Conservation (phyloP, 2,888 invertebrate species). For the Aporophyla nigra region DNA sequence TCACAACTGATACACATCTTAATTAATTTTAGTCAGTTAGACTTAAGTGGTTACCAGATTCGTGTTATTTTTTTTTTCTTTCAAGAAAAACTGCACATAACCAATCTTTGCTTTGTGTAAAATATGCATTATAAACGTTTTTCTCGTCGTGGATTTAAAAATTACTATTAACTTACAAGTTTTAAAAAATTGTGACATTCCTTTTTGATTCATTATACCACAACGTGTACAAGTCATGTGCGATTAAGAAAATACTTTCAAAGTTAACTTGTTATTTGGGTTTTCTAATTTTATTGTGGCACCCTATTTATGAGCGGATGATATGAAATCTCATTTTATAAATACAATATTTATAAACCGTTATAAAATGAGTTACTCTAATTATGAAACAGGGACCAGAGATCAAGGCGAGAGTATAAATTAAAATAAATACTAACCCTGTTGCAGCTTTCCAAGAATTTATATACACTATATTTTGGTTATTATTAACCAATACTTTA, state of each 20-base stretch:
- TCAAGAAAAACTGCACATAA: constrained; percentile 21
- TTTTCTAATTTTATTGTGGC: constrained; percentile 25
- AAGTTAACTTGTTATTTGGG: constrained; percentile 2
- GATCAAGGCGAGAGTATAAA: constrained; percentile 61
- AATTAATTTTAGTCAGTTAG: constrained; percentile 51
- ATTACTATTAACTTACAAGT: constrained; percentile 26
- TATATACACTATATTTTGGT: constrained; percentile 29
- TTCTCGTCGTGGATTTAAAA: constrained; percentile 39
- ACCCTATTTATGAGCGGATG: constrained; percentile 13
- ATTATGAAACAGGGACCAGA: constrained; percentile 68
- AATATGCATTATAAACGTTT: constrained; percentile 23
- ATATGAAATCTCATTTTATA: constrained; percentile 32
- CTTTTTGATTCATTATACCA: constrained; percentile 54
- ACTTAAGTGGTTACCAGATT: constrained; percentile 63
- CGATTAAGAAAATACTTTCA: constrained; percentile 20
- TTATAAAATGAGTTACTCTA: constrained; percentile 51
- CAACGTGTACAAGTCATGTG: constrained; percentile 26
- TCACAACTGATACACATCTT: constrained; percentile 38
- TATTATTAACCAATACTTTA: constrained; percentile 31
- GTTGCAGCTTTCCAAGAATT: constrained; percentile 62
- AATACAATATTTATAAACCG: constrained; percentile 40
- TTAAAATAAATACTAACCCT: constrained; percentile 53
- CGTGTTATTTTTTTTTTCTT: constrained; percentile 35
- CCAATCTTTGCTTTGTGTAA: constrained; percentile 41
- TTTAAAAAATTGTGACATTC: constrained; percentile 63